Percentiles rank a stretch among this genome's conserved stretches.
phyloP scores from a whole-genome alignment of 2,888 invertebrate genomes.

The Drosophila melanosoma region DNA sequence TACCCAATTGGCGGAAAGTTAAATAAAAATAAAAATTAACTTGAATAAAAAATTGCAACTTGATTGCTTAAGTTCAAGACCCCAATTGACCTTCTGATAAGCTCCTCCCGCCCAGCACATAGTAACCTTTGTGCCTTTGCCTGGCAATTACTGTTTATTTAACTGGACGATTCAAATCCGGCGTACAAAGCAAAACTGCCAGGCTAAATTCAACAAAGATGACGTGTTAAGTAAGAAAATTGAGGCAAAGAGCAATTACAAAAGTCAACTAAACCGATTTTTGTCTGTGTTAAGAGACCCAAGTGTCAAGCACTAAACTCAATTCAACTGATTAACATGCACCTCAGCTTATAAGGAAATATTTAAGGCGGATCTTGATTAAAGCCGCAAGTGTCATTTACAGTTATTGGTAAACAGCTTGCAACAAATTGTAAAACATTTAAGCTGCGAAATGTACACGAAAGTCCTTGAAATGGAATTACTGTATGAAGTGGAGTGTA shows the following conservation, averaged over 20 bases:
- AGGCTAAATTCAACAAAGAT: slow-evolving; percentile 30
- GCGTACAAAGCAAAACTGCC: slow-evolving; percentile 14
- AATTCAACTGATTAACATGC: slow-evolving; percentile 15
- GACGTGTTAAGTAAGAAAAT: slow-evolving; percentile 2
- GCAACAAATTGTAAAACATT: slow-evolving; percentile 48
- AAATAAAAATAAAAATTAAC: background rate
- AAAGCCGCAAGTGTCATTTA: slow-evolving; percentile 22
- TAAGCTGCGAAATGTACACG: slow-evolving; percentile 51
- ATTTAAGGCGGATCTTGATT: slow-evolving; percentile 14
- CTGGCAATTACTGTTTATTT: slow-evolving; percentile 8
- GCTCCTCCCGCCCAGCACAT: background rate
- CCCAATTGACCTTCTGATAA: slow-evolving; percentile 8
- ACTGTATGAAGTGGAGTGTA: background rate
- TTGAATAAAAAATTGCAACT: no score
- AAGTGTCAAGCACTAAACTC: background rate
- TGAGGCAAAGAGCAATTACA: background rate
- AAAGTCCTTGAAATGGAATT: slow-evolving; percentile 42
- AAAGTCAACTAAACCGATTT: slow-evolving; percentile 14
- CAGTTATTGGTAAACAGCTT: slow-evolving; percentile 38
- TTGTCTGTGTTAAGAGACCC: background rate
- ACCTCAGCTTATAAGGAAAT: background rate
- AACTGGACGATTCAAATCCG: slow-evolving; percentile 40
- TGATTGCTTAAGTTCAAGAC: no score
- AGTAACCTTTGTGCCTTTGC: slow-evolving; percentile 38
- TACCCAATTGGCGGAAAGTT: background rate